These are phyloP conservation scores for Noturus placidus DNA, from an alignment of 2,113 vertebrate genomes.

Conservation along the genomic window DNA sequence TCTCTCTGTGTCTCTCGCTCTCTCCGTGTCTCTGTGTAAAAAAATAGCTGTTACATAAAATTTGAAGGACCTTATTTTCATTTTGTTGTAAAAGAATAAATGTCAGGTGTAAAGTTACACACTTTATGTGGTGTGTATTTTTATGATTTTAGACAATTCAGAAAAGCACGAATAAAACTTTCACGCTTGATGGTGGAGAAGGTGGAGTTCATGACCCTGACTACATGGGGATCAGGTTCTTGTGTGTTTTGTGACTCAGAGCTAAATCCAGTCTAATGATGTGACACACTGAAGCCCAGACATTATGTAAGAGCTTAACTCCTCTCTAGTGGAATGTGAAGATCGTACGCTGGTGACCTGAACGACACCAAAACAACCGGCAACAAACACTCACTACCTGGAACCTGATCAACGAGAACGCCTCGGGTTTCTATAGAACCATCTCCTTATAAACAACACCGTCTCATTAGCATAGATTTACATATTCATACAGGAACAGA, in stretches of 20 bases:
- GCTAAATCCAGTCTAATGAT: not conserved
- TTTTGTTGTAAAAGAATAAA: no score
- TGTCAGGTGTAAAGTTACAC: no score
- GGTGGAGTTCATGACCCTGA: not conserved
- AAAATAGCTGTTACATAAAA: no score
- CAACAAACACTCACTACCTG: constrained; percentile 63
- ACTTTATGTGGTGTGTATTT: no score
- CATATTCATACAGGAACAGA: not conserved
- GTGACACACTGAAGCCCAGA: not conserved
- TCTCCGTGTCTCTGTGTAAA: no score
- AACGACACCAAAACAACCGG: constrained; percentile 35
- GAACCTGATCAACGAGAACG: constrained; percentile 28
- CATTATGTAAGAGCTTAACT: constrained; percentile 52
- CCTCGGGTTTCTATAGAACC: not conserved
- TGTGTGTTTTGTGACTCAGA: not conserved
- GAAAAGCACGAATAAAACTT: not conserved
- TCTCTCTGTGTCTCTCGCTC: no score
- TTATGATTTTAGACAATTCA: not conserved
- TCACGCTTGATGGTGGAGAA: not conserved
- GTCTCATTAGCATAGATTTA: not conserved
- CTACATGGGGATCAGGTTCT: not conserved
- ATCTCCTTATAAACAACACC: not conserved
- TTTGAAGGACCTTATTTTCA: no score
- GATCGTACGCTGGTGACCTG: not conserved
- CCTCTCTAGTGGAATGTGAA: constrained; percentile 46